phyloP scores from a whole-genome alignment of 2,797 vertebrate genomes.

The Danionella dracula region DNA sequence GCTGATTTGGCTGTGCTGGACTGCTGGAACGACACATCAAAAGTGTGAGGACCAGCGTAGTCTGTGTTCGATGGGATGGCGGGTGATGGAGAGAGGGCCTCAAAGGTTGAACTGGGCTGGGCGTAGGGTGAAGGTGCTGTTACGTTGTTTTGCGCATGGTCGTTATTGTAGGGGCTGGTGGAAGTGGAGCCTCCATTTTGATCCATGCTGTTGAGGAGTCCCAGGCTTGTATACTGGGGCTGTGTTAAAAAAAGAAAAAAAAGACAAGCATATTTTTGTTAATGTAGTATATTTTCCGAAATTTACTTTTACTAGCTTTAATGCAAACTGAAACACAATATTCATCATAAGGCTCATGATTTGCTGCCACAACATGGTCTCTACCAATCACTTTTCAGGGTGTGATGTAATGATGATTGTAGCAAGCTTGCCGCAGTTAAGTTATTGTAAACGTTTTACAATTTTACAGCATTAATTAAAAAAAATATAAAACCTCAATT shows the following conservation, averaged over 20 bases:
- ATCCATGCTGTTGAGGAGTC: conserved; percentile 97
- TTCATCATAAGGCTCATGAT: conserved; percentile 18
- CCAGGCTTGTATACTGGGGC: conserved; percentile 97
- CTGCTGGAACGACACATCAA: conserved; percentile 98
- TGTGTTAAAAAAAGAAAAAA: conserved; percentile 50
- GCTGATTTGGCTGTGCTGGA: conserved; percentile 98
- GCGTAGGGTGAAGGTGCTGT: conserved; percentile 93
- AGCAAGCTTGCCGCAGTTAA: conserved; percentile 11
- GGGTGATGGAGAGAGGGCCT: conserved; percentile 90
- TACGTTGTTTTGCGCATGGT: conserved; percentile 91
- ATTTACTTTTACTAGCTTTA: conserved; percentile 6
- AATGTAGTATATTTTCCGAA: conserved; percentile 12
- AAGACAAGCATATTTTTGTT: background rate
- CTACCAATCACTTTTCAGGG: conserved; percentile 10
- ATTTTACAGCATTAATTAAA: too few species aligned
- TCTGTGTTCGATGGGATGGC: conserved; percentile 99
- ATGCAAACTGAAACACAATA: conserved; percentile 6
- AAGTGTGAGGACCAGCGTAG: conserved; percentile 96
- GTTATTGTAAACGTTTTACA: too few species aligned
- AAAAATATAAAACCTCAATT: too few species aligned
- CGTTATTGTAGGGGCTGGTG: conserved; percentile 95
- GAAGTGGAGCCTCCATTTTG: conserved; percentile 95
- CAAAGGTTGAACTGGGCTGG: conserved; percentile 97
- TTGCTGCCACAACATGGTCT: conserved; percentile 4
- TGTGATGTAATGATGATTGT: conserved; percentile 22